A percentile compares a stretch with the other conserved stretches of the same genome.
Conservation (phyloP, 2,797 vertebrate genomes). For the Siniperca obscura region DNA sequence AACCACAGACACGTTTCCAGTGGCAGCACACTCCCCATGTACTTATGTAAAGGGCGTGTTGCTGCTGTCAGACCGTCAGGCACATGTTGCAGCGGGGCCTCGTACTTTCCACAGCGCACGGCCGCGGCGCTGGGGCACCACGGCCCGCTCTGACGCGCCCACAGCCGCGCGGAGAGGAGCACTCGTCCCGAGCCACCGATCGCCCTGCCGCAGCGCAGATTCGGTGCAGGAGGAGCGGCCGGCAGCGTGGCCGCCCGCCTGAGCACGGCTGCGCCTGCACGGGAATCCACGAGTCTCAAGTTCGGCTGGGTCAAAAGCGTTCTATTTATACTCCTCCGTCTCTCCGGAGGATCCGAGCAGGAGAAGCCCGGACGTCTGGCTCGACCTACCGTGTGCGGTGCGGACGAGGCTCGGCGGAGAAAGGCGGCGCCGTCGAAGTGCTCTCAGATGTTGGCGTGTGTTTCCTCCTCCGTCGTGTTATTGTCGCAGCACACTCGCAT, state of each 20-base stretch:
- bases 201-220: neutral
- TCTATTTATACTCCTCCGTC: slow-evolving; percentile 51
- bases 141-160: slow-evolving; percentile 63
- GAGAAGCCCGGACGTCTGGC: neutral
- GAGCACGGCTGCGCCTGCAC: slow-evolving; percentile 14
- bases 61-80: slow-evolving; percentile 60
- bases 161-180: slow-evolving; percentile 1
- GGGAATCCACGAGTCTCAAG: slow-evolving; percentile 69
- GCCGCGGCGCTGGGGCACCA: slow-evolving; percentile 9
- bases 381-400: slow-evolving; percentile 61
- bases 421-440: slow-evolving; percentile 44
- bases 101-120: neutral
- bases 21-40: no score
- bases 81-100: slow-evolving; percentile 79
- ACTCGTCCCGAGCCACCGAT: neutral
- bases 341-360: slow-evolving; percentile 14
- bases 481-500: slow-evolving; percentile 64
- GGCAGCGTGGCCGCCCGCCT: slow-evolving; percentile 40
- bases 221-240: neutral
- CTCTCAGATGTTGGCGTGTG: neutral
- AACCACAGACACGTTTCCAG: no score
- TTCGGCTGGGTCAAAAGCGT: slow-evolving; percentile 68
- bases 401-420: neutral
- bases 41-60: no score
- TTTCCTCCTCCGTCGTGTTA: slow-evolving; percentile 73